Percentiles rank a stretch among this genome's conserved stretches.
These are phyloP conservation scores for Dendrolimus punctatus DNA, from an alignment of 1,140 invertebrate genomes.

Conservation along the genomic window DNA sequence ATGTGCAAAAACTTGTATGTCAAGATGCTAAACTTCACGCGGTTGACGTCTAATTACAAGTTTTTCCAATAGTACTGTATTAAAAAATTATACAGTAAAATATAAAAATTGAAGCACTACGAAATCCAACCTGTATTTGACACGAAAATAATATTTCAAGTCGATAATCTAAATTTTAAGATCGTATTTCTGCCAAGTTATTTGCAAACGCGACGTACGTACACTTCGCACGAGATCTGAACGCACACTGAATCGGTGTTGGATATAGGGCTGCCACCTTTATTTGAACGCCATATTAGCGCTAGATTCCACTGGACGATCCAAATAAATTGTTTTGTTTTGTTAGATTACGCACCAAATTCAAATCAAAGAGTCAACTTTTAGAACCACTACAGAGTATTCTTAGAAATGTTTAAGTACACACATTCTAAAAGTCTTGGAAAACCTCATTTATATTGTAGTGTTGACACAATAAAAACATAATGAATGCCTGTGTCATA, in stretches of 20 bases:
- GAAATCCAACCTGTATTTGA: slow-evolving; percentile 38
- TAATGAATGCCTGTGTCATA: too few relatives aligned
- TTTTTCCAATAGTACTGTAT: slow-evolving; percentile 12
- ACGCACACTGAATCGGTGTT: slow-evolving; percentile 42
- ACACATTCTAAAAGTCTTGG: too few relatives aligned
- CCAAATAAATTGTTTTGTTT: too few relatives aligned
- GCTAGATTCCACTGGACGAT: too few relatives aligned
- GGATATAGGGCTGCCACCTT: too few relatives aligned
- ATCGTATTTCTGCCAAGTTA: slow-evolving; percentile 53
- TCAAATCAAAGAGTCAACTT: too few relatives aligned
- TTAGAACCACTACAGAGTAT: too few relatives aligned
- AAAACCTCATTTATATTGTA: too few relatives aligned
- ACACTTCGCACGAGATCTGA: slow-evolving; percentile 24
- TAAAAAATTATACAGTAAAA: slow-evolving; percentile 9
- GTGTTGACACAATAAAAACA: too few relatives aligned
- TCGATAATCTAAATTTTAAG: slow-evolving; percentile 26
- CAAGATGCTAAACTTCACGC: slow-evolving; percentile 39
- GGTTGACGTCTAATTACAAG: slow-evolving; percentile 23
- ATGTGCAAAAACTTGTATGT: slow-evolving; percentile 48
- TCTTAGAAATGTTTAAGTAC: too few relatives aligned
- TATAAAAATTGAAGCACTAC: slow-evolving; percentile 37
- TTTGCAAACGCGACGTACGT: slow-evolving; percentile 33
- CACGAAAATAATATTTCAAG: slow-evolving; percentile 22
- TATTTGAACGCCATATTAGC: too few relatives aligned
- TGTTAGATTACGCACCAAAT: too few relatives aligned